Evolutionary conservation across 2,113 vertebrate genomes (phyloP).

Genomic region (Propithecus coquereli): DNA sequence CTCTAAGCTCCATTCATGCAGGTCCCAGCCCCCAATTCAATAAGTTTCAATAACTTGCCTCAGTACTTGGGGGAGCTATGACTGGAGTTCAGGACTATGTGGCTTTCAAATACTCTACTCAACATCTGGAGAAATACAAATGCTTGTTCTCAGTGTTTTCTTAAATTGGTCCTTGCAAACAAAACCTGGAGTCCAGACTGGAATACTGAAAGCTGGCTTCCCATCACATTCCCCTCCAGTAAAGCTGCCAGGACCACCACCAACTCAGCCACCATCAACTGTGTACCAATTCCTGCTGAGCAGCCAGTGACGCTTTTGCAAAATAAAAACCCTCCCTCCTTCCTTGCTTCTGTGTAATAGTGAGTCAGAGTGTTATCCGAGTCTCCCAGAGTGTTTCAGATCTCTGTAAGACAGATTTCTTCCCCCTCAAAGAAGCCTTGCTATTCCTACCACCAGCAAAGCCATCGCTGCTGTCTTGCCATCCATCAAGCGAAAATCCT

Average conservation of each 20-base stretch:
- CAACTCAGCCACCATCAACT: too few species aligned
- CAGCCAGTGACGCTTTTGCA: not conserved
- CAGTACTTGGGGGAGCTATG: not conserved
- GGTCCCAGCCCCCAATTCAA: not conserved
- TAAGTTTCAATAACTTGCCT: not conserved
- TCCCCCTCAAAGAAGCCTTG: not conserved
- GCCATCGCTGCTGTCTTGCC: rapidly evolving
- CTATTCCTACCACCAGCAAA: not conserved
- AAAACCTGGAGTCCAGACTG: not conserved
- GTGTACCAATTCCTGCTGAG: not conserved
- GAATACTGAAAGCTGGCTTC: not conserved
- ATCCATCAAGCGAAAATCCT: not conserved
- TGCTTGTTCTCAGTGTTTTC: not conserved
- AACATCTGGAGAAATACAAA: not conserved
- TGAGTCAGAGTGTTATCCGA: not conserved
- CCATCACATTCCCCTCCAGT: not conserved
- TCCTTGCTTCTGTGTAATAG: not conserved
- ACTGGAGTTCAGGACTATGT: not conserved
- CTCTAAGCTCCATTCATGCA: not conserved
- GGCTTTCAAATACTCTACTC: not conserved
- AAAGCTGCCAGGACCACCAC: not conserved
- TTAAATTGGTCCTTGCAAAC: not conserved
- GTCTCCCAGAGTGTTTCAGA: not conserved
- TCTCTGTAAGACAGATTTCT: not conserved
- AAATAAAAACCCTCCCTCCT: not conserved